These are phyloP conservation scores for Castor canadensis DNA, from an alignment of 2,113 vertebrate genomes.

Conservation along the genomic window DNA sequence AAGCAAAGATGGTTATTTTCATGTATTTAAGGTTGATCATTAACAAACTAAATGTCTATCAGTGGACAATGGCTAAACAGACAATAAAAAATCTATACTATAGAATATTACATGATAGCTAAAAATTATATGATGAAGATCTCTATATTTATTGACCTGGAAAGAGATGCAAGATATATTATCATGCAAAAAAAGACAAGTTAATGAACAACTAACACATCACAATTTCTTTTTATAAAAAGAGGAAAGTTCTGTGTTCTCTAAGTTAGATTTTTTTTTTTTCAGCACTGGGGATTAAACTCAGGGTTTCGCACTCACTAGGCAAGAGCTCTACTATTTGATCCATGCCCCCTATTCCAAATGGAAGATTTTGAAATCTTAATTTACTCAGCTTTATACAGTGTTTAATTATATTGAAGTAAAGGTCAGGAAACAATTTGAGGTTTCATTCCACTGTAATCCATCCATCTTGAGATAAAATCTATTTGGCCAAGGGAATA, in stretches of 20 bases:
- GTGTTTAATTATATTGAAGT: slow-evolving; percentile 23
- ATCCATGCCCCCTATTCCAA: too few species aligned
- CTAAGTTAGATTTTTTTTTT: too few species aligned
- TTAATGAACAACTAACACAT: background rate
- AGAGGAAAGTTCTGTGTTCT: background rate
- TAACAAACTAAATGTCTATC: background rate
- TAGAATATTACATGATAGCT: background rate
- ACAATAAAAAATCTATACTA: background rate
- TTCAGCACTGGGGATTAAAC: too few species aligned
- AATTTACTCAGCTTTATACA: background rate
- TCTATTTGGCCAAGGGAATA: background rate
- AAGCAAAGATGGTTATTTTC: background rate
- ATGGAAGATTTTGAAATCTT: background rate
- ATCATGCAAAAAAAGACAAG: background rate
- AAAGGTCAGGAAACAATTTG: background rate
- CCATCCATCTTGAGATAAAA: slow-evolving; percentile 11
- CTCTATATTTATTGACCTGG: background rate
- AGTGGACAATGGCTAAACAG: background rate
- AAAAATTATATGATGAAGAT: background rate
- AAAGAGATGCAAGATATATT: background rate
- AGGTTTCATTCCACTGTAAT: background rate
- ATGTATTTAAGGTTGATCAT: slow-evolving; percentile 22
- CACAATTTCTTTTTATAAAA: background rate
- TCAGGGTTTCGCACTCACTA: too few species aligned
- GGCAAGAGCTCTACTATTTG: too few species aligned